Evolutionary conservation across 1,140 invertebrate species (phyloP).

Genomic region (Listronotus oregonensis): DNA sequence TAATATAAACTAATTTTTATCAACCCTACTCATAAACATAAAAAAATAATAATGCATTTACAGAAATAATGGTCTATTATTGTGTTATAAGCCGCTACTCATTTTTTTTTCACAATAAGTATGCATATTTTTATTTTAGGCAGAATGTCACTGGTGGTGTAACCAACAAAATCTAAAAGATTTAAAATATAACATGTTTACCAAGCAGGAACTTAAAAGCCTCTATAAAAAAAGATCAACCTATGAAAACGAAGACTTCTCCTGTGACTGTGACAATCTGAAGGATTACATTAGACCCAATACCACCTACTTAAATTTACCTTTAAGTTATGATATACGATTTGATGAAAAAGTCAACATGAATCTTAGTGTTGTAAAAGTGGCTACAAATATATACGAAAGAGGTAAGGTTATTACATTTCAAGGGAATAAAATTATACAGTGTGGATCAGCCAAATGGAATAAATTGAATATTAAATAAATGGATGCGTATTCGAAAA

Average conservation of each 20-base stretch:
- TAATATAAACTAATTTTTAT: too few species aligned
- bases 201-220: slow-evolving; percentile 22
- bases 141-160: slow-evolving; percentile 48
- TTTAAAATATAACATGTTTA: slow-evolving; percentile 33
- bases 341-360: slow-evolving; percentile 49
- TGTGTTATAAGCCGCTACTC: too few species aligned
- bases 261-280: slow-evolving; percentile 41
- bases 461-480: too few species aligned
- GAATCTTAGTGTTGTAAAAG: slow-evolving; percentile 49
- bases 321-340: slow-evolving; percentile 43
- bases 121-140: slow-evolving; percentile 36
- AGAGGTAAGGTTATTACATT: slow-evolving; percentile 49
- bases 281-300: slow-evolving; percentile 24
- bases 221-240: slow-evolving; percentile 30
- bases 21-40: too few species aligned
- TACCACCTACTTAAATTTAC: slow-evolving; percentile 40
- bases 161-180: slow-evolving; percentile 35
- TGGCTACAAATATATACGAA: slow-evolving; percentile 48
- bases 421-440: too few species aligned
- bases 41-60: too few species aligned
- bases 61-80: too few species aligned
- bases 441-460: too few species aligned
- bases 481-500: too few species aligned
- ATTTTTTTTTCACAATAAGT: too few species aligned
- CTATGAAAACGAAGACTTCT: slow-evolving; percentile 28